phyloP scores from a whole-genome alignment of 1,140 invertebrate species.

The Chionoecetes opilio region DNA sequence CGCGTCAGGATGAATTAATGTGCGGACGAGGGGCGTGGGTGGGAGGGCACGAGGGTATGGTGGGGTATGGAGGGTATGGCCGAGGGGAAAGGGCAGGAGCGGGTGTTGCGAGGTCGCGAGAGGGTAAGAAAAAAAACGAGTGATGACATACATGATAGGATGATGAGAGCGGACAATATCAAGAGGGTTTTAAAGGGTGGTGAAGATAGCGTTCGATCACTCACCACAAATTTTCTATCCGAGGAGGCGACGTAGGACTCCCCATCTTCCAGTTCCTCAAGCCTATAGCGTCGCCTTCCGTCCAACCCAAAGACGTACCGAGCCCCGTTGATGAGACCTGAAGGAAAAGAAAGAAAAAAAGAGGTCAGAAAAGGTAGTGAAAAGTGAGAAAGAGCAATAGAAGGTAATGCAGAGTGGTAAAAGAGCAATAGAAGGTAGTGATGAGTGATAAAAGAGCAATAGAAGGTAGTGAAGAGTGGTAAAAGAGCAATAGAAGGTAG shows the following conservation, averaged over 20 bases:
- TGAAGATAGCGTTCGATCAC: no score
- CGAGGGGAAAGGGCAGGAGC: not conserved
- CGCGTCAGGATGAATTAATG: no score
- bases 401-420: no score
- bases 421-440: not conserved
- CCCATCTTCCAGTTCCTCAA: constrained; percentile 71
- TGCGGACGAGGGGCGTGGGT: no score
- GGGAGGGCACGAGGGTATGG: not conserved
- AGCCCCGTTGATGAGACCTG: constrained; percentile 71
- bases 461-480: not conserved
- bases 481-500: no score
- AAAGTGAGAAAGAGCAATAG: no score
- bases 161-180: not conserved
- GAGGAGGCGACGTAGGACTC: constrained; percentile 68
- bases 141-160: not conserved
- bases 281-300: constrained; percentile 54
- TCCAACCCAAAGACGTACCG: constrained; percentile 68
- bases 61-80: not conserved
- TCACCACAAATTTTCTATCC: constrained; percentile 71
- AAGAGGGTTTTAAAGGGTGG: no score
- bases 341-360: no score
- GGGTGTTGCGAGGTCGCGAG: not conserved
- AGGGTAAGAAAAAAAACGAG: not conserved
- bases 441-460: not conserved
- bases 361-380: not conserved